phyloP scores from a whole-genome alignment of 2,113 vertebrate species.

The Lepus americanus region DNA sequence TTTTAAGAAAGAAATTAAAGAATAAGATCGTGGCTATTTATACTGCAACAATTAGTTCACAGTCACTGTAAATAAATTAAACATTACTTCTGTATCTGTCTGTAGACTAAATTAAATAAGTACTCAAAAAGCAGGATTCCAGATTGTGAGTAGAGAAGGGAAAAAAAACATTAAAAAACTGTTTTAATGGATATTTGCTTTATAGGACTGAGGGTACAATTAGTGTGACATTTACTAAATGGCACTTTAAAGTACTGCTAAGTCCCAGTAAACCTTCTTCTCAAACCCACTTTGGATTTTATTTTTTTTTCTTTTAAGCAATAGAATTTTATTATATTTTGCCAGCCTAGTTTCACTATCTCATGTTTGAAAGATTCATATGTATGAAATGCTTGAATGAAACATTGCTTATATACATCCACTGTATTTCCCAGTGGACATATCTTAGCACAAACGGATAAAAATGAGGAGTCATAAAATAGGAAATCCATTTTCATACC shows the following conservation, averaged over 20 bases:
- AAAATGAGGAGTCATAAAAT: slow-evolving; percentile 73
- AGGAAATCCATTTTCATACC: slow-evolving; percentile 79
- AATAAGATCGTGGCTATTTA: slow-evolving; percentile 33
- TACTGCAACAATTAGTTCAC: slow-evolving; percentile 22
- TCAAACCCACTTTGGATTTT: slow-evolving; percentile 72
- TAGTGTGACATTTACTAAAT: slow-evolving; percentile 85
- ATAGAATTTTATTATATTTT: slow-evolving; percentile 74
- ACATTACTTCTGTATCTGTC: slow-evolving; percentile 42
- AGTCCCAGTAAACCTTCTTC: slow-evolving; percentile 73
- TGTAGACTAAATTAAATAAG: slow-evolving; percentile 69
- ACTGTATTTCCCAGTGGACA: slow-evolving; percentile 66
- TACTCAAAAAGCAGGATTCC: slow-evolving; percentile 75
- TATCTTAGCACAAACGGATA: slow-evolving; percentile 69
- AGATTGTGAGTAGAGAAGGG: slow-evolving; percentile 66
- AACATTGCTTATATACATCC: slow-evolving; percentile 60
- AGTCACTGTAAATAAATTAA: slow-evolving; percentile 60
- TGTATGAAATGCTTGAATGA: slow-evolving; percentile 75
- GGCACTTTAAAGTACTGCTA: slow-evolving; percentile 80
- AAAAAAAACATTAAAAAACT: slow-evolving; percentile 77
- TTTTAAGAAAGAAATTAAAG: slow-evolving; percentile 25
- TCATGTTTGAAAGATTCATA: slow-evolving; percentile 80
- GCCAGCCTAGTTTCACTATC: slow-evolving; percentile 60
- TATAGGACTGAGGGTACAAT: slow-evolving; percentile 82
- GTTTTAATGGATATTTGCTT: slow-evolving; percentile 77
- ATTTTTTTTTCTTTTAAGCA: slow-evolving; percentile 76